Evolutionary conservation across 2,113 vertebrate species (phyloP).

Genomic region (Actenoides lindsayi): DNA sequence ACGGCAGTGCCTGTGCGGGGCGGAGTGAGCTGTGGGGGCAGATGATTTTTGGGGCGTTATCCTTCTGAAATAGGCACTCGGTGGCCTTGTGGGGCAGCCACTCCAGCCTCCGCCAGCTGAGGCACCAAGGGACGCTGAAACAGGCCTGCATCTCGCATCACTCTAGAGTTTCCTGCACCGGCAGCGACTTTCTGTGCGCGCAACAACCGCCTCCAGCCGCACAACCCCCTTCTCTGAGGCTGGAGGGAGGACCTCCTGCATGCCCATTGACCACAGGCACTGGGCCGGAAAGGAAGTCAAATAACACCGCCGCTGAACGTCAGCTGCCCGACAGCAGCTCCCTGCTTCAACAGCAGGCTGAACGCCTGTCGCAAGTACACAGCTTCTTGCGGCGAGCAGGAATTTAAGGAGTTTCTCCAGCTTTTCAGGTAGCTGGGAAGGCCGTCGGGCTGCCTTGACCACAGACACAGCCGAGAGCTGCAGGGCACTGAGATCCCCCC

Average conservation of each 20-base stretch:
- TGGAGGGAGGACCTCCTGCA: not conserved
- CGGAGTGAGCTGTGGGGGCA: not conserved
- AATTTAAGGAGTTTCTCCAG: not conserved
- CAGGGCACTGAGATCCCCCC: not conserved
- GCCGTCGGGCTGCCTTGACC: not conserved
- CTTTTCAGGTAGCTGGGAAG: not conserved
- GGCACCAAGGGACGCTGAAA: not conserved
- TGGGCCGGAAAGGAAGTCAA: not conserved
- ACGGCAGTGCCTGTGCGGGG: fast-evolving
- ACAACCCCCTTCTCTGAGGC: fast-evolving
- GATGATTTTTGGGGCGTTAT: not conserved
- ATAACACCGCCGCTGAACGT: not conserved
- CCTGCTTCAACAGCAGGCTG: not conserved
- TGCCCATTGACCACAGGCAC: not conserved
- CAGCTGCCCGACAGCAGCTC: not conserved
- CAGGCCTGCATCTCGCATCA: fast-evolving
- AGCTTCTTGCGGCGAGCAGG: not conserved
- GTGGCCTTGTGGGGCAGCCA: not conserved
- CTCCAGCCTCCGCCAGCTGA: not conserved
- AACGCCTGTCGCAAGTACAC: not conserved
- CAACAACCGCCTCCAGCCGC: not conserved
- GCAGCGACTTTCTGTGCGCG: not conserved
- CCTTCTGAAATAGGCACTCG: fast-evolving
- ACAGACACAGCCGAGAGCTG: not conserved
- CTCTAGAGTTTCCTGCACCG: not conserved